Evolutionary conservation across 2,888 invertebrate species (phyloP), one percentile per base, ranked within the genome.

Genomic region (Agrilus mali): DNA sequence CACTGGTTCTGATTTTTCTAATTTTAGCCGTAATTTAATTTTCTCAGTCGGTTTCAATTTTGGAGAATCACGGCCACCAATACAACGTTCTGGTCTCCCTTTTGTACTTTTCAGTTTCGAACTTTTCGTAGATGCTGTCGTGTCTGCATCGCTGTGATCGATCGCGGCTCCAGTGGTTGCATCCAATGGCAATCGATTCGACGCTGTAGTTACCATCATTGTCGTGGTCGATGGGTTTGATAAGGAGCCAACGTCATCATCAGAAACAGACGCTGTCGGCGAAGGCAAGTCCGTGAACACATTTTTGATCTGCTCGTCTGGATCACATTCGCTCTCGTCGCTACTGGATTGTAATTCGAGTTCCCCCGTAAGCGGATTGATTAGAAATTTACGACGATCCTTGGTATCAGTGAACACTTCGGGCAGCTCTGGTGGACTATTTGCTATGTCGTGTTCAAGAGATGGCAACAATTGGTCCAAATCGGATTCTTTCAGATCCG

Each of bases 351-450:
- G 83, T 3, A 83, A 80, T 57, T 90, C 90, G 58, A 92, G 72
- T 60, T 87, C 82, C 34, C 89, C 86, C 50, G 92, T 90, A 48
- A 90, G 72, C 1, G 92, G 90, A 71, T 92, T 93, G 54, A 92
- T 88, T 36, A 92, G 78, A 71, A 86, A 86, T 68, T 86, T 86
- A 57, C 80, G 76, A 63, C 75, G 78, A 59, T 81, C 81, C 46
- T 38, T 79, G 46, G 74, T 72, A 38, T 75, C 76, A 41, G 75
- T 77, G 46, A 72, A 63, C 38, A 59, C 74, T 64, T 59, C 78
- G 56, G 54, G 74, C 55, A 55, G 69, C 65, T 64, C 75, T 59
- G 72, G 44, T 65, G 50, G 72, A 68, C 51, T 64, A 4, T 69
- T 69, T 38, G 69, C 60, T 38, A 80, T 69, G 55, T 80, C 77